Evolutionary conservation across 2,797 vertebrate species (phyloP).

Genomic region (Muscicapa striata): DNA sequence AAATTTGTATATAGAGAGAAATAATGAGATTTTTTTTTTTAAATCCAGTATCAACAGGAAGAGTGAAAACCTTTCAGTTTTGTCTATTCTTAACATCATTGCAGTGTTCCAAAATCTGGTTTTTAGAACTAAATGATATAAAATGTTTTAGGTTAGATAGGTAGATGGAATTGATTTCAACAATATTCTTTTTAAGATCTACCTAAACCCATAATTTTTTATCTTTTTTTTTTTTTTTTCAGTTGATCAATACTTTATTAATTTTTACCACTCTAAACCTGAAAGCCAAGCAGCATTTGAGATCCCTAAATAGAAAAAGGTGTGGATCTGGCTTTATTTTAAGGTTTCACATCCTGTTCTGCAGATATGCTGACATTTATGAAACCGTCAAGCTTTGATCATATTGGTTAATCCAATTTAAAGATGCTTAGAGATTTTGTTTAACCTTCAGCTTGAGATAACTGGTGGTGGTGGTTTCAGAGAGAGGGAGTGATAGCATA

Average conservation of each 20-base stretch:
- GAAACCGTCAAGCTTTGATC: not conserved
- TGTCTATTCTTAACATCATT: not conserved
- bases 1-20: not conserved
- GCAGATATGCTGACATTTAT: not conserved
- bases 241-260: not conserved
- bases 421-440: not conserved
- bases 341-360: not conserved
- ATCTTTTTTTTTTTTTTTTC: not conserved
- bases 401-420: conserved; percentile 7
- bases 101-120: not conserved
- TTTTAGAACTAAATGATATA: not conserved
- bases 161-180: not conserved
- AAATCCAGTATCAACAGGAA: not conserved
- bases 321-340: not conserved
- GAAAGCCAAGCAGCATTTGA: not conserved
- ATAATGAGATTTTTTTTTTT: not conserved
- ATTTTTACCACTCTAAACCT: not conserved
- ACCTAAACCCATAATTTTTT: not conserved
- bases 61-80: not conserved
- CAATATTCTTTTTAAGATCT: not conserved
- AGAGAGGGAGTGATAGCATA: not conserved
- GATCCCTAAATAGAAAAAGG: not conserved
- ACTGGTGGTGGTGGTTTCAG: not conserved
- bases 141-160: not conserved
- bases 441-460: not conserved